Percentiles rank a stretch among this genome's conserved stretches.
Evolutionary conservation across 1,140 invertebrate genomes (phyloP).

Genomic region (Sycophaga agraensis): DNA sequence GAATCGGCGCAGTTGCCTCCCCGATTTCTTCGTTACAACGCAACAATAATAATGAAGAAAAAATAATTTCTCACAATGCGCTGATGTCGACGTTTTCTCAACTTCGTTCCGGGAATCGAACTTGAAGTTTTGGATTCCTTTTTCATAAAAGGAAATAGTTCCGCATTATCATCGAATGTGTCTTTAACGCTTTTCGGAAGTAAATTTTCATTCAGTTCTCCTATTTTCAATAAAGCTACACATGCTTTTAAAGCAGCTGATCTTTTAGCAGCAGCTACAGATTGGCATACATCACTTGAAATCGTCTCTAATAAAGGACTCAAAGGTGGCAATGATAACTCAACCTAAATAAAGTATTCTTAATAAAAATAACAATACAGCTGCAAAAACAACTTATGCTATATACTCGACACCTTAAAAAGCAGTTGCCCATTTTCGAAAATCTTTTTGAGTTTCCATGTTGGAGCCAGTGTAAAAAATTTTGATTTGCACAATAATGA

Average conservation of each 20-base stretch:
- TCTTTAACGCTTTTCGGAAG: conserved; percentile 64
- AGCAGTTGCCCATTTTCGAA: not conserved
- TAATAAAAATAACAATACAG: no score
- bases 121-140: conserved; percentile 36
- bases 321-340: conserved; percentile 43
- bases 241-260: conserved; percentile 79
- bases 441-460: conserved; percentile 56
- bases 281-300: conserved; percentile 53
- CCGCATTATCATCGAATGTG: conserved; percentile 38
- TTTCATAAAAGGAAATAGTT: conserved; percentile 61
- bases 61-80: conserved; percentile 33
- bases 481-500: conserved; percentile 75
- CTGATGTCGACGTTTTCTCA: conserved; percentile 69
- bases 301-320: conserved; percentile 38
- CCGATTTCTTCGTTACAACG: no score
- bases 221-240: conserved; percentile 67
- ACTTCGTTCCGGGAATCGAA: conserved; percentile 66
- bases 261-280: conserved; percentile 72
- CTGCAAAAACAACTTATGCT: not conserved
- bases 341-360: conserved; percentile 35
- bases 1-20: no score
- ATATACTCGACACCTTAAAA: not conserved
- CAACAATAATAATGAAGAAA: no score
- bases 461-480: conserved; percentile 75
- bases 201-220: conserved; percentile 79